Percentiles rank a stretch among this genome's conserved stretches.
phyloP scores from a whole-genome alignment of 2,888 invertebrate species.

The Drosophila nr. perissopoda region DNA sequence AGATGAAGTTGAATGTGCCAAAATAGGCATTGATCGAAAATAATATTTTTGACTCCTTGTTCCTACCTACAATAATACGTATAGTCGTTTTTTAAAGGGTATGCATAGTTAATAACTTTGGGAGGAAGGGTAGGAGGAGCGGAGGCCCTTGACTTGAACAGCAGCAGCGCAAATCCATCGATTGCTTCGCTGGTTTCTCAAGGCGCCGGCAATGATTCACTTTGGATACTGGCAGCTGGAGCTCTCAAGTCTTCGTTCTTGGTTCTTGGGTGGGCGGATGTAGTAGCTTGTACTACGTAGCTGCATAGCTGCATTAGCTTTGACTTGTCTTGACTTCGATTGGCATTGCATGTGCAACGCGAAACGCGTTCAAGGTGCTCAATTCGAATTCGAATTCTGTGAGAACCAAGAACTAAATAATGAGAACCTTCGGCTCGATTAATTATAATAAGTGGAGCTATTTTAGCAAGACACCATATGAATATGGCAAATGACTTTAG shows the following conservation, averaged over 20 bases:
- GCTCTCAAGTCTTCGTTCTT: constrained; percentile 11
- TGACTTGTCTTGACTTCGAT: constrained; percentile 41
- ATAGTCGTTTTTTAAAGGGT: background rate
- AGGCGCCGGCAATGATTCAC: constrained; percentile 50
- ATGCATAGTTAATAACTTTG: constrained; percentile 33
- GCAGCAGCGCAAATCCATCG: constrained; percentile 31
- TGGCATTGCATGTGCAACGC: constrained; percentile 57
- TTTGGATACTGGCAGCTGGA: constrained; percentile 46
- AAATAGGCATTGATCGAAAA: background rate
- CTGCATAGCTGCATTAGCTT: constrained; percentile 7
- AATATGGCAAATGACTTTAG: constrained; percentile 24
- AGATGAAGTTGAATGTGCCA: background rate
- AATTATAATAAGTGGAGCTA: constrained; percentile 49
- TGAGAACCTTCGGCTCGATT: constrained; percentile 39
- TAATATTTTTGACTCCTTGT: background rate
- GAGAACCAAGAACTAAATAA: constrained; percentile 25
- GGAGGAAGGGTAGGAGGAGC: constrained; percentile 48
- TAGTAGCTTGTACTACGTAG: constrained; percentile 38
- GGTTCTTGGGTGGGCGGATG: constrained; percentile 19
- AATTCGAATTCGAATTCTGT: constrained; percentile 29
- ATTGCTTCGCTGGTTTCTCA: constrained; percentile 59
- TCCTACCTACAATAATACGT: background rate
- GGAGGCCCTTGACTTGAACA: constrained; percentile 42
- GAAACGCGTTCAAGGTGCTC: constrained; percentile 51
- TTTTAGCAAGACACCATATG: constrained; percentile 36